Evolutionary conservation across 2,797 vertebrate species (phyloP), one percentile per base, ranked within the genome.

Genomic region (Picus viridis): DNA sequence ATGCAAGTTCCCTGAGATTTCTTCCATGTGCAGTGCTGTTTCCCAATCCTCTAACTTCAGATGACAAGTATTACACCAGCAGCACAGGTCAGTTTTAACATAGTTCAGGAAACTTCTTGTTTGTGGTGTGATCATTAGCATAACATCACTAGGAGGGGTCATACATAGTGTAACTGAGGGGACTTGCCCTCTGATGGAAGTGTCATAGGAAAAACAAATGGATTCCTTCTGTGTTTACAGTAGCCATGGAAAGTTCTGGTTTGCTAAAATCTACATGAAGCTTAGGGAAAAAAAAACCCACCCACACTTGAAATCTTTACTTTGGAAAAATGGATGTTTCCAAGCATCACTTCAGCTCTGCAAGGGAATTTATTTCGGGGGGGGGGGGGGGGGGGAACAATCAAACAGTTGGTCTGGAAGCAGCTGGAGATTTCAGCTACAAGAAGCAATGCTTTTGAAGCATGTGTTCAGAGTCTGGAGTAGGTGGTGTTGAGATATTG

Each of bases 181-280:
- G 63, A 84, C 57, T 93, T 89, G 84, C 82, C 91, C 91, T 88
- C 41, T 76, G 80, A 32, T 34, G 45, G 32, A 61, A 87, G 74
- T 92, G 85, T 94, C 88, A 61, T 91, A 89, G 95, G 90, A 96
- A 96, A 96, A 97, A 67, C 85, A 89, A 96, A 78, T 36, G 51
- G 54, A 80, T 0, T 0, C 16, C 30, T 77, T 16, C 27, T 59
- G 4, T 88, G 53, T 71, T 85, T 74, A 51, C 54, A 56, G 91
- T 64, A 74, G 68, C 49, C 76, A 63, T 65, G 51, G 81, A 86
- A 94, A 93, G 24, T 70, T 87, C 14, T 79, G 18, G 71, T 94
- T 88, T 76, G 83, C 87, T 88, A 67, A 90, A 92, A 83, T 89
- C 34, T 75, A 17, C 34, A 20, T 64, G 57, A 81, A 34, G 19